Evolutionary conservation across 2,888 invertebrate species (phyloP).

Genomic region (Metellina segmentata): DNA sequence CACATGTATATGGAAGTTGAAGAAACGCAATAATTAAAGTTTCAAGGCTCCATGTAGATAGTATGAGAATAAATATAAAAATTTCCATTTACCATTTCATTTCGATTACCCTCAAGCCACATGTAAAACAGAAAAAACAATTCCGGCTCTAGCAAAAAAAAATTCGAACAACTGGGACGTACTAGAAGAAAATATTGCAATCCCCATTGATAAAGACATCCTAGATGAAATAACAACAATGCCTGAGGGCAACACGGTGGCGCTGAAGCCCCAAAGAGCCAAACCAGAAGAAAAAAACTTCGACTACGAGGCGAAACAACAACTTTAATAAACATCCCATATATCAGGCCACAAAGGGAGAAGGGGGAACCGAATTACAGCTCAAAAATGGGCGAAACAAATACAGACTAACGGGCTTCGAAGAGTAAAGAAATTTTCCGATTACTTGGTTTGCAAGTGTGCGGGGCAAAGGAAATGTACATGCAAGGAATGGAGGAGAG

Average conservation of each 20-base stretch:
- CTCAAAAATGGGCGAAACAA: constrained; percentile 48
- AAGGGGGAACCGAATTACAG: constrained; percentile 38
- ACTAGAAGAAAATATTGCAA: neutral
- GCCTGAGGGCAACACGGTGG: neutral
- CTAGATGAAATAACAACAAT: constrained; percentile 2
- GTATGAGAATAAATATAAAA: too few relatives aligned
- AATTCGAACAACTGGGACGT: too few relatives aligned
- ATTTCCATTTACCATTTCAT: too few relatives aligned
- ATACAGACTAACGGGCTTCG: constrained; percentile 51
- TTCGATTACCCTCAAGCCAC: too few relatives aligned
- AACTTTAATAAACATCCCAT: constrained; percentile 58
- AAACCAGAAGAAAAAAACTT: neutral
- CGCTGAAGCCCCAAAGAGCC: neutral
- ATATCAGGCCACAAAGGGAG: constrained; percentile 41
- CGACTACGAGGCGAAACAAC: too few relatives aligned
- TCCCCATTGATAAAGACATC: neutral
- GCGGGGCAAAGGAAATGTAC: constrained; percentile 10
- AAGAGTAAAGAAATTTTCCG: constrained; percentile 71
- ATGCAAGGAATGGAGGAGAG: neutral
- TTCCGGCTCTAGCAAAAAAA: too few relatives aligned
- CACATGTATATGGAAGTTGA: too few relatives aligned
- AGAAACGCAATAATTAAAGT: too few relatives aligned
- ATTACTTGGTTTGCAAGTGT: constrained; percentile 25
- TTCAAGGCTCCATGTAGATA: too few relatives aligned
- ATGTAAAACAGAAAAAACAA: too few relatives aligned